These are phyloP conservation scores for Ochlodes sylvanus DNA, from an alignment of 2,888 invertebrate genomes.

Conservation along the genomic window DNA sequence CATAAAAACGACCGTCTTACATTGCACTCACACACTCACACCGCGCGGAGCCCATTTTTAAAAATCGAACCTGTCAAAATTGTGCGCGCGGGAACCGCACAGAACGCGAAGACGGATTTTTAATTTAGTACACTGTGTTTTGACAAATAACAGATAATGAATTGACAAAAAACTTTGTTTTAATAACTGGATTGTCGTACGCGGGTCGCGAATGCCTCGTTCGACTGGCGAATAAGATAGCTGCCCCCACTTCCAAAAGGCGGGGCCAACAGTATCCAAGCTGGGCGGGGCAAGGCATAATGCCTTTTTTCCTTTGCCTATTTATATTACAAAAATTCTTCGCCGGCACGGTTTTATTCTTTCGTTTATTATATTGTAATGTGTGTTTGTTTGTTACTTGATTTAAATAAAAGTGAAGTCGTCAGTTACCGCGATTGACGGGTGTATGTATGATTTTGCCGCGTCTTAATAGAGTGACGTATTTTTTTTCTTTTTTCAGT, in stretches of 20 bases:
- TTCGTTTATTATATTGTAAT: conserved; percentile 78
- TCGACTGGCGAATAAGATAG: conserved; percentile 70
- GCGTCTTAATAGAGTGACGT: conserved; percentile 59
- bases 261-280: conserved; percentile 59
- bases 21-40: conserved; percentile 41
- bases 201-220: conserved; percentile 70
- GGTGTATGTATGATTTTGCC: conserved; percentile 51
- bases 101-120: conserved; percentile 31
- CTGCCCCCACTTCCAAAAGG: conserved; percentile 61
- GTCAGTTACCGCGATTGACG: conserved; percentile 62
- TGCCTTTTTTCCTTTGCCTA: conserved; percentile 61
- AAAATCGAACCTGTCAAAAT: conserved; percentile 22
- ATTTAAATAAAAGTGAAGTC: conserved; percentile 69
- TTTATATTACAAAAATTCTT: conserved; percentile 60
- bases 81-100: conserved; percentile 37
- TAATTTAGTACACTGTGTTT: conserved; percentile 32
- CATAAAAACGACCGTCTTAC: conserved; percentile 19
- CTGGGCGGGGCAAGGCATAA: conserved; percentile 58
- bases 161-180: conserved; percentile 41
- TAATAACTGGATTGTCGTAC: conserved; percentile 58
- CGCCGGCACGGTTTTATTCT: conserved; percentile 60
- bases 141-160: conserved; percentile 39
- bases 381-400: conserved; percentile 68
- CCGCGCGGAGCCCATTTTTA: conserved; percentile 35
- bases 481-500: conserved; percentile 37